Conservation (phyloP, 2,113 vertebrate species). For the Lasiurus cinereus region DNA sequence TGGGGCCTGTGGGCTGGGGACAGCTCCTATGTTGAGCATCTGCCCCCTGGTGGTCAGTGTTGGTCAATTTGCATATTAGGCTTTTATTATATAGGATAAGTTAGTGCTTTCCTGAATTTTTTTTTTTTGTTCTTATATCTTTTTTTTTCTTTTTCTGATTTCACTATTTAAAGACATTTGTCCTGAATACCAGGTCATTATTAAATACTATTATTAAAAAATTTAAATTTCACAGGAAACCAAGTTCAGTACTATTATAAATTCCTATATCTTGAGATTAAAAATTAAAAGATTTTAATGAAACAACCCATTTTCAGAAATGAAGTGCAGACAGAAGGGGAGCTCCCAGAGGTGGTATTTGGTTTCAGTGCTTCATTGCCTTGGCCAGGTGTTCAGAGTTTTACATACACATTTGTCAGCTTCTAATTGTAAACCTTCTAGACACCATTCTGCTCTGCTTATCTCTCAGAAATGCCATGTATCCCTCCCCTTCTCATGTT, state of each 20-base stretch:
- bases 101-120: background rate
- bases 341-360: background rate
- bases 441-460: background rate
- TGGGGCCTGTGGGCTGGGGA: too few species aligned
- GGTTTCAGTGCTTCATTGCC: background rate
- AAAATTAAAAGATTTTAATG: background rate
- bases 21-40: too few species aligned
- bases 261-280: background rate
- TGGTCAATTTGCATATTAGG: too few species aligned
- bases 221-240: background rate
- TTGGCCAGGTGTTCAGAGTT: background rate
- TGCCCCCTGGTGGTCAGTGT: too few species aligned
- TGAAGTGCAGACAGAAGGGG: background rate
- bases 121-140: background rate
- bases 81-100: background rate
- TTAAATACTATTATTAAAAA: background rate
- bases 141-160: background rate
- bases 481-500: background rate
- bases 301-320: background rate
- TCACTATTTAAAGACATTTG: background rate
- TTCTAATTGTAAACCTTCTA: background rate
- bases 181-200: background rate
- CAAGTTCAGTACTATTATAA: background rate
- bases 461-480: background rate
- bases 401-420: too few species aligned